Evolutionary conservation across 2,113 vertebrate genomes (phyloP).

Genomic region (Panthera leo): DNA sequence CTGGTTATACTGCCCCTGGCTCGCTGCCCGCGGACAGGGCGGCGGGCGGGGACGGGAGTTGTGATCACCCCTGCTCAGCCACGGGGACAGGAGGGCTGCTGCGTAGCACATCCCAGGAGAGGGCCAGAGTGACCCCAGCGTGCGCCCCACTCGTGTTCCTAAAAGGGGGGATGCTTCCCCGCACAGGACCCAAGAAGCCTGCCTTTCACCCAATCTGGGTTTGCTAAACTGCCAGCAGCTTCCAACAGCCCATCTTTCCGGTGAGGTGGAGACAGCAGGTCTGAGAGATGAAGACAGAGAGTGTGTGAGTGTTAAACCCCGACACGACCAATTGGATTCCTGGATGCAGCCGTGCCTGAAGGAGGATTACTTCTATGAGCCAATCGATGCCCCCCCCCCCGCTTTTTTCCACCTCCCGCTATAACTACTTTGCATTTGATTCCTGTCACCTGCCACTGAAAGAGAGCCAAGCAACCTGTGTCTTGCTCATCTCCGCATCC

Average conservation of each 20-base stretch:
- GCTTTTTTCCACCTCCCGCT: neutral
- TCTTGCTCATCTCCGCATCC: neutral
- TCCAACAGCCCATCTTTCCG: neutral
- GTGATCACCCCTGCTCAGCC: neutral
- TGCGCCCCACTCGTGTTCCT: neutral
- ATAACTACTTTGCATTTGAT: neutral
- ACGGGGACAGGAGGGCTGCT: neutral
- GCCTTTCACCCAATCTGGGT: neutral
- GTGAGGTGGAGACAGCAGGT: neutral
- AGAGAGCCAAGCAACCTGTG: neutral
- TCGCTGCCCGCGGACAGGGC: neutral
- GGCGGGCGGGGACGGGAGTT: neutral
- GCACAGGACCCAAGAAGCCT: neutral
- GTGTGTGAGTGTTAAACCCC: neutral
- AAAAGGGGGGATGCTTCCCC: neutral
- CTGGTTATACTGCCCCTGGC: neutral
- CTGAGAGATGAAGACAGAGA: neutral
- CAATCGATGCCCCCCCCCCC: fast-evolving
- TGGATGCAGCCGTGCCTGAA: neutral
- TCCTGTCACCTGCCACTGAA: neutral
- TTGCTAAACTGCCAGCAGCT: neutral
- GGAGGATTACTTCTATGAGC: neutral
- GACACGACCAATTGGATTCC: neutral
- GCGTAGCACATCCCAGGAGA: neutral
- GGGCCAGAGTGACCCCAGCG: neutral